Conservation (phyloP, 2,113 vertebrate species). For the Aegypius monachus region DNA sequence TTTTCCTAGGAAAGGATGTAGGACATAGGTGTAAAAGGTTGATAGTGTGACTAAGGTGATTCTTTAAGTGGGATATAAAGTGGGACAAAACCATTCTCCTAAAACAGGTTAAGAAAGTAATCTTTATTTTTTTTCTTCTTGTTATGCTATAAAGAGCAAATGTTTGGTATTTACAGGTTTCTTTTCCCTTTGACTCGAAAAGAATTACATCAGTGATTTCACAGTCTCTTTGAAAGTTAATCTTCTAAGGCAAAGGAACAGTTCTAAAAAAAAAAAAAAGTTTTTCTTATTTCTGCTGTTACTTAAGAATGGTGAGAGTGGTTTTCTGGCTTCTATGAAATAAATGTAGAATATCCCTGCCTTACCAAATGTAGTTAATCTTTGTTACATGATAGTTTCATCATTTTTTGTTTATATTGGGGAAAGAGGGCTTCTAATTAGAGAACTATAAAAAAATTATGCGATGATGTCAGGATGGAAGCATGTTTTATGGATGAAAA, state of each 20-base stretch:
- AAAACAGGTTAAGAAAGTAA: no score
- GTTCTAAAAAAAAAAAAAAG: neutral
- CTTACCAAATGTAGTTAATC: constrained; percentile 10
- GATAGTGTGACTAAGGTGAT: no score
- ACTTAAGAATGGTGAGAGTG: constrained; percentile 53
- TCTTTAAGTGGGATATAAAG: neutral
- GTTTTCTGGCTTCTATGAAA: neutral
- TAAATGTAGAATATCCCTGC: neutral
- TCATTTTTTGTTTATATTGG: neutral
- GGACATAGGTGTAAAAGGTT: neutral
- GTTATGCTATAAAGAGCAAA: neutral
- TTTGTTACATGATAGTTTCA: neutral
- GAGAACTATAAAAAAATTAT: neutral
- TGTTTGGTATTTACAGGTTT: constrained; percentile 4
- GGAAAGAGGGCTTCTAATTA: neutral
- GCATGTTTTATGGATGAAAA: neutral
- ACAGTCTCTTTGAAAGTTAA: constrained; percentile 54
- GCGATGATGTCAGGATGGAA: neutral
- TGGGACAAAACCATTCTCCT: neutral
- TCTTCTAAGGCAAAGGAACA: constrained; percentile 29
- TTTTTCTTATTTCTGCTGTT: constrained; percentile 43
- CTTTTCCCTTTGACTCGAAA: constrained; percentile 31
- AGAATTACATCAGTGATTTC: constrained; percentile 38
- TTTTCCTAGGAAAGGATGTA: neutral
- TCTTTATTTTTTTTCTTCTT: neutral